Conservation (phyloP, 2,797 vertebrate species). For the Lacerta agilis region DNA sequence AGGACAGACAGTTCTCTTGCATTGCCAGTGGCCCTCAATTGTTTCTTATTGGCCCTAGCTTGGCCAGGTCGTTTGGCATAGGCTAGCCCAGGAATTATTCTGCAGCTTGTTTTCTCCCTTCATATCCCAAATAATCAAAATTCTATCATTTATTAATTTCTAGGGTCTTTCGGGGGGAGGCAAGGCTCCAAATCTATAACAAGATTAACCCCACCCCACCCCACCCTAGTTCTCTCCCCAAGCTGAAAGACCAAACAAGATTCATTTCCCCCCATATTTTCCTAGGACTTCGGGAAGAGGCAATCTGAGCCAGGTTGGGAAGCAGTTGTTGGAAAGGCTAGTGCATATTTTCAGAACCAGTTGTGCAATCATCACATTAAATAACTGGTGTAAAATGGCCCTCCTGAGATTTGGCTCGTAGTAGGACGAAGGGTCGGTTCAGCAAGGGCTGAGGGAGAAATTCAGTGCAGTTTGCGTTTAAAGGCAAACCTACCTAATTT, state of each 20-base stretch:
- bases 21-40: too few species aligned
- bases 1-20: too few species aligned
- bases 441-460: background rate
- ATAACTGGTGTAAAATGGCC: background rate
- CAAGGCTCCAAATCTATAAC: too few species aligned
- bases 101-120: too few species aligned
- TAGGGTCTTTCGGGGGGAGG: too few species aligned
- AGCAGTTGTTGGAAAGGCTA: background rate
- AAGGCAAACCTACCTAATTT: background rate
- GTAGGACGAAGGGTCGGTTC: background rate
- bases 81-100: too few species aligned
- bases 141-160: too few species aligned
- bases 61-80: too few species aligned
- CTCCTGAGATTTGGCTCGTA: background rate
- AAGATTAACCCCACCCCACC: too few species aligned
- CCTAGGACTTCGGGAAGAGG: conserved; percentile 40
- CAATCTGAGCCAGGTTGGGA: background rate
- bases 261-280: conserved; percentile 34
- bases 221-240: background rate
- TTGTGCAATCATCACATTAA: background rate
- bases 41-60: too few species aligned
- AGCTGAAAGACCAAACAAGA: conserved; percentile 75
- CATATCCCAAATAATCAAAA: too few species aligned
- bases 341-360: rapidly evolving
- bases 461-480: background rate